Evolutionary conservation across 2,888 invertebrate species (phyloP), one percentile per base, ranked within the genome.

Genomic region (Lycocerus yunnanus): DNA sequence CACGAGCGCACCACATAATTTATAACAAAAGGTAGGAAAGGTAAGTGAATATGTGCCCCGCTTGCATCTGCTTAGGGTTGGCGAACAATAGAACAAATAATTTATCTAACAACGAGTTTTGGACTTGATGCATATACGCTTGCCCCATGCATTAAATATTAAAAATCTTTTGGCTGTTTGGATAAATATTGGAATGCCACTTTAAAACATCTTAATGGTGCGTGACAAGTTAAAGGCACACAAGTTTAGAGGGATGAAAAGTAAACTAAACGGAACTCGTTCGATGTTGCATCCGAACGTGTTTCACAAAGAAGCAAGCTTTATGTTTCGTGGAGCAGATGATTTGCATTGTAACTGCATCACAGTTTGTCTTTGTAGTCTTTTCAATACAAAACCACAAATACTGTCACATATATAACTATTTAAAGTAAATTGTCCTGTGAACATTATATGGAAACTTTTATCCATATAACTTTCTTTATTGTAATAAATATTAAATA

Each of bases 121-220:
- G 67, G 70, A 60, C 73, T 66, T 66, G 60, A 24, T 60, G 60
- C 66, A 60, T 67, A 15, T 15, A n/a, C 13, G 69, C 13, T 24
- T 68, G 68, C 18, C 43, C 58, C 20, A 43, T 58, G 20, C 67
- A 27, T 66, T 10, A 68, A 20, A 43, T 71, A 74, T 71, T 69
- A 71, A 75, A 71, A 58, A 16, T 68, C 27, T 74, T 65, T 21
- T 69, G 66, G 60, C 18, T 71, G 69, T 75, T 75, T 75, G 68
- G 66, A 75, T 66, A 71, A 75, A 75, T 69, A 75, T 69, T 71
- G 68, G 71, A 74, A 74, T 74, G 58, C 68, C 74, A 69, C 74
- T 75, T 65, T 71, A 75, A 75, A 72, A 75, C 72, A 72, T 75
- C 74, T 75, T 75, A 75, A 75, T 75, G 74, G 74, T 75, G 71